Percentiles rank a stretch among this genome's conserved stretches.
phyloP scores from a whole-genome alignment of 1,140 invertebrate genomes.

The Mactra quadrangularis region DNA sequence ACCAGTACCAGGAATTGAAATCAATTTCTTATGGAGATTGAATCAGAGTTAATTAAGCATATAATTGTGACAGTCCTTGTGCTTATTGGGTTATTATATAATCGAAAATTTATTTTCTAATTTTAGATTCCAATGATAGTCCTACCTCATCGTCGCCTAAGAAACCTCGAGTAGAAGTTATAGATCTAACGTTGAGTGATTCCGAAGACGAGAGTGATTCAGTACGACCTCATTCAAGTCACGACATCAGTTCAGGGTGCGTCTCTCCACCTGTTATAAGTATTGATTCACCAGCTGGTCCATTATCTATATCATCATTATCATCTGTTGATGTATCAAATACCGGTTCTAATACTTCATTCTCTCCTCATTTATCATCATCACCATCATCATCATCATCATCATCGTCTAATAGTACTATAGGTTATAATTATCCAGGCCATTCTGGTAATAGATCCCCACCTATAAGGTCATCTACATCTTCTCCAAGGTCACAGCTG shows the following conservation, averaged over 20 bases:
- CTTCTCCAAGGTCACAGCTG: slow-evolving; percentile 44
- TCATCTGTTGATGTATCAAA: slow-evolving; percentile 57
- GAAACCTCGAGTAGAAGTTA: slow-evolving; percentile 77
- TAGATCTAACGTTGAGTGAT: slow-evolving; percentile 79
- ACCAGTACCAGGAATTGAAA: too few species aligned
- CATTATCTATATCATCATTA: slow-evolving; percentile 67
- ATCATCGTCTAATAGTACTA: slow-evolving; percentile 57
- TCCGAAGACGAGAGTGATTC: slow-evolving; percentile 78
- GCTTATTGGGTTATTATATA: neutral
- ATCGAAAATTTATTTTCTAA: neutral
- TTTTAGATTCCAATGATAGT: slow-evolving; percentile 58
- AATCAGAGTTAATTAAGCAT: too few species aligned
- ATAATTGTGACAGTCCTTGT: too few species aligned
- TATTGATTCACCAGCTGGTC: slow-evolving; percentile 76
- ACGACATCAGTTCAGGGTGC: slow-evolving; percentile 67
- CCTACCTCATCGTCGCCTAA: slow-evolving; percentile 70
- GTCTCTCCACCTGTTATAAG: slow-evolving; percentile 77
- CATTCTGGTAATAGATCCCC: slow-evolving; percentile 60
- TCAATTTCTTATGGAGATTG: too few species aligned
- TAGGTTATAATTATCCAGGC: slow-evolving; percentile 61
- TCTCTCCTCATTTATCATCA: slow-evolving; percentile 59
- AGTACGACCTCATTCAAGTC: slow-evolving; percentile 41
- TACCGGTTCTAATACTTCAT: slow-evolving; percentile 61
- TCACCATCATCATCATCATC: slow-evolving; percentile 69
- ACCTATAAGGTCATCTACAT: slow-evolving; percentile 57